These are phyloP conservation scores for Margaritifera margaritifera DNA, from an alignment of 2,888 invertebrate genomes.

Conservation along the genomic window DNA sequence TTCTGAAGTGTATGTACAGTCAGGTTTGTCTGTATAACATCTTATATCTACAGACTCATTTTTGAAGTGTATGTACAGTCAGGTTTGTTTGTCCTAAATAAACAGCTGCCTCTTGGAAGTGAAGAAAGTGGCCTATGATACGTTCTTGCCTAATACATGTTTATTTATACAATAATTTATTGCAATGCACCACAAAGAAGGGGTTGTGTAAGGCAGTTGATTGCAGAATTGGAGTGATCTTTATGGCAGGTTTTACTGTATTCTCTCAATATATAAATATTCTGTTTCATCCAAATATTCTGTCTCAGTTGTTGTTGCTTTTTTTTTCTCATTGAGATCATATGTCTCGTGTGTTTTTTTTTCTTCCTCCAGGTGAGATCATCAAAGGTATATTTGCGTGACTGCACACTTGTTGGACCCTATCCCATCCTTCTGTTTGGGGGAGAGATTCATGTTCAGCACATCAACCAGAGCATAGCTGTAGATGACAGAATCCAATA, in stretches of 20 bases:
- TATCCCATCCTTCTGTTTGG: constrained; percentile 90
- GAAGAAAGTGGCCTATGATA: too few relatives aligned
- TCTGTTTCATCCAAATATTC: neutral
- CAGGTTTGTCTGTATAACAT: too few relatives aligned
- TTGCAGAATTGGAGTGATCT: too few relatives aligned
- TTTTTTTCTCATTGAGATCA: neutral
- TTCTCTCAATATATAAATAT: neutral
- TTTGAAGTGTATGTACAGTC: too few relatives aligned
- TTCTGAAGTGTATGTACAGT: too few relatives aligned
- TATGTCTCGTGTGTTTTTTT: neutral
- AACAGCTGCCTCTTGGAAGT: too few relatives aligned
- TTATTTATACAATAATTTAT: too few relatives aligned
- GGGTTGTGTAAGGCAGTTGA: too few relatives aligned
- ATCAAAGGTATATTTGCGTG: constrained; percentile 80
- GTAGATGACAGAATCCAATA: constrained; percentile 74
- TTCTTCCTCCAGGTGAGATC: constrained; percentile 48
- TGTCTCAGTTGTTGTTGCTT: neutral
- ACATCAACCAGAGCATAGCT: constrained; percentile 69
- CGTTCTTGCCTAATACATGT: too few relatives aligned
- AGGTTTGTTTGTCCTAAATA: too few relatives aligned
- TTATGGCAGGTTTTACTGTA: neutral
- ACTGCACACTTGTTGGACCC: constrained; percentile 86
- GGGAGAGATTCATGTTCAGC: constrained; percentile 76
- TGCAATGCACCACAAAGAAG: too few relatives aligned
- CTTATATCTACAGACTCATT: too few relatives aligned